A percentile compares a stretch with the other conserved stretches of the same genome.
Conservation (phyloP, 2,797 vertebrate genomes). For the Sylvilagus floridanus region DNA sequence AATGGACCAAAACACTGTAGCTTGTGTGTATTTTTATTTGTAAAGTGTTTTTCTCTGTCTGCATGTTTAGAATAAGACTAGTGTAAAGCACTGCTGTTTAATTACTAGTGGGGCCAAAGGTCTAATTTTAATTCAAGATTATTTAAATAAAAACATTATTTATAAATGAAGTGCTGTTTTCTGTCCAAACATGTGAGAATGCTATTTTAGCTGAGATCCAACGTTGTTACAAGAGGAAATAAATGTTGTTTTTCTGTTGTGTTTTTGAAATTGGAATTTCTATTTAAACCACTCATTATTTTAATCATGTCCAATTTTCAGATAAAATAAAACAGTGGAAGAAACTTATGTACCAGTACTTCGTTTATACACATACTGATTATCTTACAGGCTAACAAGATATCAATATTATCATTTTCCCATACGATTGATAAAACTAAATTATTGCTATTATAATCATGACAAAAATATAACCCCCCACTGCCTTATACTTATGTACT, state of each 20-base stretch:
- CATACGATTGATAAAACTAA: background rate
- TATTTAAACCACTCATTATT: constrained; percentile 76
- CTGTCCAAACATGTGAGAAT: constrained; percentile 75
- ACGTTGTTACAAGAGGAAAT: constrained; percentile 23
- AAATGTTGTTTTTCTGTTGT: constrained; percentile 48
- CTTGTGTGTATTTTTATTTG: constrained; percentile 64
- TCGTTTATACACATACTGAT: background rate
- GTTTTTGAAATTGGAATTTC: constrained; percentile 46
- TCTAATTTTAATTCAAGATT: constrained; percentile 77
- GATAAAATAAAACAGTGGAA: constrained; percentile 52
- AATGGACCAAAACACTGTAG: constrained; percentile 55
- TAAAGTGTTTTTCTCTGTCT: constrained; percentile 71
- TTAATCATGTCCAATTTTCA: constrained; percentile 73
- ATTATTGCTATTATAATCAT: background rate
- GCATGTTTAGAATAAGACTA: constrained; percentile 68
- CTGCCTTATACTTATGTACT: background rate
- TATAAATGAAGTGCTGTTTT: constrained; percentile 75
- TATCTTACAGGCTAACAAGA: background rate
- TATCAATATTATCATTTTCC: constrained; percentile 26
- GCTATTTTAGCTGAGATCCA: constrained; percentile 47
- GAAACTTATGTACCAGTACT: background rate
- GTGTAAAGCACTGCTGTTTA: constrained; percentile 73
- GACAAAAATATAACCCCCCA: constrained; percentile 13
- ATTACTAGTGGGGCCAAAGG: constrained; percentile 75
- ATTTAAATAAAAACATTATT: constrained; percentile 81